These are phyloP conservation scores for Diadegma fenestrale DNA, from an alignment of 2,888 invertebrate genomes.

Conservation along the genomic window DNA sequence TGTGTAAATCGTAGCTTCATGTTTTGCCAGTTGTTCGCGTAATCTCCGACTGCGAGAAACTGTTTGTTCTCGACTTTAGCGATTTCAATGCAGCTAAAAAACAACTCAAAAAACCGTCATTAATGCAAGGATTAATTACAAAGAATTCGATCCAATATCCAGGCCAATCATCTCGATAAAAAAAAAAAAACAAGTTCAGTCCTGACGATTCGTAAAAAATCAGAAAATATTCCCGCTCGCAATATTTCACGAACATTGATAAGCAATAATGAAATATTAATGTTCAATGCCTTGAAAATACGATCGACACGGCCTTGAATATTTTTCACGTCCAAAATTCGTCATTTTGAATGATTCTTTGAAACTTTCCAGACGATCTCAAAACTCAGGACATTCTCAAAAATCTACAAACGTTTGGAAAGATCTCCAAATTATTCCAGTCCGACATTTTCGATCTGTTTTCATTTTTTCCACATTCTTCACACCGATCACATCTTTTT, in stretches of 20 bases:
- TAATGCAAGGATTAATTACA: background rate
- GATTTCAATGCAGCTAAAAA: constrained; percentile 20
- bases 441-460: too few relatives aligned
- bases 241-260: background rate
- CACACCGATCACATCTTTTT: too few relatives aligned
- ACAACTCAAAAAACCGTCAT: background rate
- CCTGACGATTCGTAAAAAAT: background rate
- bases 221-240: background rate
- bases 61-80: background rate
- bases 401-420: background rate
- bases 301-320: background rate
- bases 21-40: background rate
- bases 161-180: background rate
- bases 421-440: background rate
- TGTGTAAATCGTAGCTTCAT: background rate
- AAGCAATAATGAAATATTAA: background rate
- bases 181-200: background rate
- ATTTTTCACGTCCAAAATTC: background rate
- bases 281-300: background rate
- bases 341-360: background rate
- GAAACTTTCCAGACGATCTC: background rate
- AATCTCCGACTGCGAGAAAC: background rate
- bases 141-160: background rate
- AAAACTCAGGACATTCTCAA: background rate
- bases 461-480: too few relatives aligned